Evolutionary conservation across 2,888 invertebrate genomes (phyloP), one percentile per base, ranked within the genome.

Genomic region (Anarsia innoxiella): DNA sequence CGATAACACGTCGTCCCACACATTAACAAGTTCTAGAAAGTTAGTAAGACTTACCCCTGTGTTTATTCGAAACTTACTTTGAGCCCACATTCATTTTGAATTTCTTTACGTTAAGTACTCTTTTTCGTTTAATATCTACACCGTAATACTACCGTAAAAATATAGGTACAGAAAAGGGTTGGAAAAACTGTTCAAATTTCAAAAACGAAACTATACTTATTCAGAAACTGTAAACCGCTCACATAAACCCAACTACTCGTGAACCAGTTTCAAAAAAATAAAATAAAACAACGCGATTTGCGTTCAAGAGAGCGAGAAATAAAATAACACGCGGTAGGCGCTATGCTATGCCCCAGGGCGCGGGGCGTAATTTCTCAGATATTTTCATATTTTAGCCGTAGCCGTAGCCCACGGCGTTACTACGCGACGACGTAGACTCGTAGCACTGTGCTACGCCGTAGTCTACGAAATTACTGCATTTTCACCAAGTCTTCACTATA

Each of bases 241-340:
- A n/a, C n/a, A n/a, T n/a, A 56, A 60, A 59, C 46, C 50, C 53
- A 65, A 61, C 63, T 63, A 64, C 59, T 67, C 69, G 59, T 71
- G 59, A 70, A 71, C 59, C 58, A 53, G 57, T 28, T 35, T 28
- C 36, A 40, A 37, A 14, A 13, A 8, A 23, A 39, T 9, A 38
- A 39, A 35, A 57, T 42, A 63, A 56, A 56, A 58, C 48, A 61
- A 63, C 62, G 56, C 64, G 64, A 65, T 70, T 69, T 60, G 59
- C 57, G 77, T 68, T 76, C 69, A 82, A 82, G 77, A 76, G 78
- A 71, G 74, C 73, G 74, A 65, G 73, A 78, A 82, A 84, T 80
- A 79, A 82, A 82, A 82, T 82, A 82, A 77, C 74, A 64, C 71
- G 67, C 65, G 59, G 68, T 77, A 73, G 73, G 78, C 79, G 75